These are phyloP conservation scores for Ptilonorhynchus violaceus DNA, from an alignment of 2,113 vertebrate species.

Conservation along the genomic window DNA sequence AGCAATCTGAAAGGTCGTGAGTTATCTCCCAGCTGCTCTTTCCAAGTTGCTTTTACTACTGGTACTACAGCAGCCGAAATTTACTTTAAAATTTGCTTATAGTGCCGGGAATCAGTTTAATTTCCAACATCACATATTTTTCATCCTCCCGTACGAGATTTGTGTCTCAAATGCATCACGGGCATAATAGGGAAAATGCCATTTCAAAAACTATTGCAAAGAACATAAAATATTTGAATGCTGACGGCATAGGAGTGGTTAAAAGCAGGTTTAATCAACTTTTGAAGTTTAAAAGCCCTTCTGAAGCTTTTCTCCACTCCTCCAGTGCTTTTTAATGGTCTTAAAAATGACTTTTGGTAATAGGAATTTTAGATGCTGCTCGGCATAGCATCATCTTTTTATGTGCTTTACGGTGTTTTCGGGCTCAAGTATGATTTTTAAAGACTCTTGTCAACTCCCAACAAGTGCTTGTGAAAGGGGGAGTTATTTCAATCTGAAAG, in stretches of 20 bases:
- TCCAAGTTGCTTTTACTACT: background rate
- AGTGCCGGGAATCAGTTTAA: background rate
- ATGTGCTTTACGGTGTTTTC: background rate
- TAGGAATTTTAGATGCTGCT: background rate
- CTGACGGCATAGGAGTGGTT: background rate
- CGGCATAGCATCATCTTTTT: background rate
- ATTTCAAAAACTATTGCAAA: background rate
- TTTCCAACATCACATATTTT: background rate
- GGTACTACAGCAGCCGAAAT: background rate
- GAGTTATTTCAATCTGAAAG: background rate
- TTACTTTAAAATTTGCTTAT: background rate
- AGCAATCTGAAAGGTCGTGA: background rate
- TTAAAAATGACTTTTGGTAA: constrained; percentile 23
- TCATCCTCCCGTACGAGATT: background rate
- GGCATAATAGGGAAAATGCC: background rate
- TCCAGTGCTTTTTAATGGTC: background rate
- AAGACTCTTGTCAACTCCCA: background rate
- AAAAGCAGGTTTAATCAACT: background rate
- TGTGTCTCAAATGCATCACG: background rate
- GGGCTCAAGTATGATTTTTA: constrained; percentile 7
- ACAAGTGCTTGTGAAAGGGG: background rate
- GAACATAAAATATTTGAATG: background rate
- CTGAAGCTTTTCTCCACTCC: background rate
- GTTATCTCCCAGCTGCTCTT: background rate
- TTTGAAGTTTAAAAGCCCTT: background rate